Evolutionary conservation across 2,113 vertebrate species (phyloP), one percentile per base, ranked within the genome.

Genomic region (Athene cunicularia): DNA sequence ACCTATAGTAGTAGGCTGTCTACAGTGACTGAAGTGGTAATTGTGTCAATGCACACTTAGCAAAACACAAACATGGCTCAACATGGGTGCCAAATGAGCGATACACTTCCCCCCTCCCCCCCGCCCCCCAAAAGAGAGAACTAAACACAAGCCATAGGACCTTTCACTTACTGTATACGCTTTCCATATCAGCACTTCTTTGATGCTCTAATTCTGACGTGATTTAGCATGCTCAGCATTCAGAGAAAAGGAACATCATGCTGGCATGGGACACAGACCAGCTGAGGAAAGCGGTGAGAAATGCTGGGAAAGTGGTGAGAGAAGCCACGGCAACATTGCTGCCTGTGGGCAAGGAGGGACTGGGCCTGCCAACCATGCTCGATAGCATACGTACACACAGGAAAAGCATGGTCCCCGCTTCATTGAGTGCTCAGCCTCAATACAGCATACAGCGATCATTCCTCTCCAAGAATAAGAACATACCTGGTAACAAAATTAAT

Each of bases 71-170:
- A 68, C n/a, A 21, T 9, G 17, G 56, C 28, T 88, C 35, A 70
- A 82, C 79, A 94, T 7, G 5, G 15, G 72, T 77, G 43, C 60
- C n/a, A 79, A 95, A 67, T 15, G 47, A 89, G 35, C 80, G 7
- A 53, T 3, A 64, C 18, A 47, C 45, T 21, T 1, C 6, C n/a
- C 3, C 22, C 70, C 6, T 15, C 43, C 43, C 41, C 1, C 3
- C 0, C 7, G 9, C 43, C 41, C 1, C 3, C 0, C 7, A 11
- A 53, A 39, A 39, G 8, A 60, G 26, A 60, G 18, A 53, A 64
- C 15, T 70, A 66, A 66, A 50, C 7, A 12, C 11, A 66, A 84
- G 55, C 24, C 55, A 27, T 1, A 68, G n/a, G 47, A 68, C 30
- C 6, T 79, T 71, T 71, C 6, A 6, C 59, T 88, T 62, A 49